Evolutionary conservation across 2,113 vertebrate genomes (phyloP).

Genomic region (Aspidoscelis tigris): DNA sequence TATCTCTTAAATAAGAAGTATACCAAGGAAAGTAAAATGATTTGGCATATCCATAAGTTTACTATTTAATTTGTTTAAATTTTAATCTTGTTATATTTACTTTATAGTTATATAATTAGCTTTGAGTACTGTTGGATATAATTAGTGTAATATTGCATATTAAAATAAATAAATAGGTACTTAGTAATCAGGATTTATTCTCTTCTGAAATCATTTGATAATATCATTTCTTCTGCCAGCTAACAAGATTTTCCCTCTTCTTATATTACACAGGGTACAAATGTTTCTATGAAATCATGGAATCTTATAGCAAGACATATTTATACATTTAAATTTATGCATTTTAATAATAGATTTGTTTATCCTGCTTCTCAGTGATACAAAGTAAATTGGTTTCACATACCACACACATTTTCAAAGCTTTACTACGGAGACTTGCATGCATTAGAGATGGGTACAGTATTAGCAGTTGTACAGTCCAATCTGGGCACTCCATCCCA

Average conservation of each 20-base stretch:
- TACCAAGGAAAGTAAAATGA: no score
- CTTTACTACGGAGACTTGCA: constrained; percentile 15
- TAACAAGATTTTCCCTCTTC: background rate
- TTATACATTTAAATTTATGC: background rate
- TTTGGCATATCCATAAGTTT: no score
- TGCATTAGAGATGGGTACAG: no score
- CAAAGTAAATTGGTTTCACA: constrained; percentile 35
- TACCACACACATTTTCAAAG: constrained; percentile 29
- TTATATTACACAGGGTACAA: background rate
- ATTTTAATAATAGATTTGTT: background rate
- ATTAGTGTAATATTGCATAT: no score
- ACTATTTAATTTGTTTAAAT: no score
- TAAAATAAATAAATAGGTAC: background rate
- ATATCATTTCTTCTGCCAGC: background rate
- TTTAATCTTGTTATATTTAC: no score
- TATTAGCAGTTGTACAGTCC: no score
- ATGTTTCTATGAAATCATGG: no score
- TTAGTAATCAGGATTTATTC: background rate
- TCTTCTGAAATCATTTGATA: background rate
- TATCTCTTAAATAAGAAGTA: no score
- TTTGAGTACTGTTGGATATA: no score
- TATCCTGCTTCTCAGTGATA: background rate
- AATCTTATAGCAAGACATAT: background rate
- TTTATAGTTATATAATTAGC: no score
- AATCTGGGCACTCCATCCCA: no score